Conservation (phyloP, 2,888 invertebrate genomes). For the Sinelater perroti region DNA sequence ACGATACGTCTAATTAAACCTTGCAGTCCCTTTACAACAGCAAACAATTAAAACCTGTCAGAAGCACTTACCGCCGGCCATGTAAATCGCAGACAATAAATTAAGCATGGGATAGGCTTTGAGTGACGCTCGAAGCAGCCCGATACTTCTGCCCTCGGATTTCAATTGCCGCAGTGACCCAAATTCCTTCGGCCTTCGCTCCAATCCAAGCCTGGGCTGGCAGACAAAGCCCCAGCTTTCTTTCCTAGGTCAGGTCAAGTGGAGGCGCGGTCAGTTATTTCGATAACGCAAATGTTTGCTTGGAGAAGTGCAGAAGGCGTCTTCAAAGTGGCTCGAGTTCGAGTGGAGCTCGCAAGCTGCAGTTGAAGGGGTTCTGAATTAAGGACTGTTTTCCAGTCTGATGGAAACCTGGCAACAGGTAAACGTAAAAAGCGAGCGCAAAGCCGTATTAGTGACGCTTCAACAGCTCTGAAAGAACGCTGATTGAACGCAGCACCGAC, state of each 20-base stretch:
- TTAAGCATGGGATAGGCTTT: constrained; percentile 2
- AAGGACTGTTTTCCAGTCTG: no score
- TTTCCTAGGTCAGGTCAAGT: no score
- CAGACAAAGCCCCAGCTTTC: constrained; percentile 8
- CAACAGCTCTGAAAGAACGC: neutral
- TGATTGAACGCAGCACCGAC: neutral
- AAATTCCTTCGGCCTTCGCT: constrained; percentile 8
- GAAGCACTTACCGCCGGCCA: constrained; percentile 9
- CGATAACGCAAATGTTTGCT: no score
- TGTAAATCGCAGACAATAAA: constrained; percentile 13
- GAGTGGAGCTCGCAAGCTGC: no score
- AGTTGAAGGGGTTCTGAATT: no score
- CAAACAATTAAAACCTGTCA: constrained; percentile 19
- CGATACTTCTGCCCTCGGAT: constrained; percentile 3
- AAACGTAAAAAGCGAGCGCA: neutral
- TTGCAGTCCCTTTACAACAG: neutral
- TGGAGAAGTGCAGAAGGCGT: no score
- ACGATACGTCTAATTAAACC: constrained; percentile 11
- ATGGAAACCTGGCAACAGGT: neutral
- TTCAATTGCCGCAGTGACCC: constrained; percentile 17
- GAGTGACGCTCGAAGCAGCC: constrained; percentile 1
- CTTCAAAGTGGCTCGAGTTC: no score
- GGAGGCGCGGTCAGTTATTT: no score
- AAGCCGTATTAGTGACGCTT: neutral
- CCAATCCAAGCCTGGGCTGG: constrained; percentile 3